A percentile compares a stretch with the other conserved stretches of the same genome.
phyloP scores from a whole-genome alignment of 2,797 vertebrate species.

The Peromyscus eremicus region DNA sequence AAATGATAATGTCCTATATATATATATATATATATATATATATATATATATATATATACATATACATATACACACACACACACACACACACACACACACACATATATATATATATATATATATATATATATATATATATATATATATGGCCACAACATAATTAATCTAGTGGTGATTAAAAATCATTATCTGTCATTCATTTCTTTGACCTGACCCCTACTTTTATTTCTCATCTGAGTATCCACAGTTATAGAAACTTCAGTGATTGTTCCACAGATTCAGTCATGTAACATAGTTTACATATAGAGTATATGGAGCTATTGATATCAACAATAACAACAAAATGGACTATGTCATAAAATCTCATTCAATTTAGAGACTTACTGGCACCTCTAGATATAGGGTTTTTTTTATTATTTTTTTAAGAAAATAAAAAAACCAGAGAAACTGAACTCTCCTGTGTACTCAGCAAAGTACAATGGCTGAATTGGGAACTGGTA shows the following conservation, averaged over 20 bases:
- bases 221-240: constrained; percentile 13
- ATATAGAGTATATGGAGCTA: not conserved
- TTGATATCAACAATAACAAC: not conserved
- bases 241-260: constrained; percentile 18
- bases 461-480: not conserved
- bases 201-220: constrained; percentile 21
- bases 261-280: not conserved
- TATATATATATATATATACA: not conserved
- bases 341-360: not conserved
- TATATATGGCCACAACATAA: not conserved
- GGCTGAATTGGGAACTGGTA: not conserved
- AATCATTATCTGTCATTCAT: not conserved
- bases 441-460: not conserved
- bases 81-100: too few species aligned
- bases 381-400: not conserved
- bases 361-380: not conserved
- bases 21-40: not conserved
- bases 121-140: too few species aligned
- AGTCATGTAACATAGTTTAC: not conserved
- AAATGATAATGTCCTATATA: not conserved
- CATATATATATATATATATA: not conserved
- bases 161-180: constrained; percentile 32
- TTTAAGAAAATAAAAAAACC: constrained; percentile 27
- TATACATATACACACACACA: too few species aligned
- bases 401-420: constrained; percentile 33